Percentiles rank a stretch among this genome's conserved stretches.
Evolutionary conservation across 2,888 invertebrate species (phyloP).

Genomic region (Hypomecis punctinalis): DNA sequence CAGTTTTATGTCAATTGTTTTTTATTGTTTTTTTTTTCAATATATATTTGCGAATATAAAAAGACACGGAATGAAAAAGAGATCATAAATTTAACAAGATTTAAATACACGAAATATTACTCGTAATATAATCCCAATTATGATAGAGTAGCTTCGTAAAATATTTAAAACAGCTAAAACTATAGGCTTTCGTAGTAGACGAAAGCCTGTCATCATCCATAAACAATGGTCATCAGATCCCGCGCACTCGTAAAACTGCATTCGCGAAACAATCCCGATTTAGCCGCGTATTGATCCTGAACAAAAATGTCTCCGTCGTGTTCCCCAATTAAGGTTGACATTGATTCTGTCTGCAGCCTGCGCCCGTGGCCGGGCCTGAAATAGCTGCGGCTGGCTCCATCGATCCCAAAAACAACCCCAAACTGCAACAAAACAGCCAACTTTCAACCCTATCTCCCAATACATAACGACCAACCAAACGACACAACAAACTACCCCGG

Average conservation of each 20-base stretch:
- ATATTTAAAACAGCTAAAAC: no score
- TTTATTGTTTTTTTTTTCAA: no score
- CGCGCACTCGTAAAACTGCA: constrained; percentile 10
- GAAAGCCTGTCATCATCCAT: no score
- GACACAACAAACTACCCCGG: constrained; percentile 18
- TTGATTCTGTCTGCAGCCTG: constrained; percentile 72
- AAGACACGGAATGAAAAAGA: no score
- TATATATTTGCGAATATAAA: no score
- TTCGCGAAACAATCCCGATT: constrained; percentile 32
- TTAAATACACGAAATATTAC: no score
- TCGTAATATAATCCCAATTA: no score
- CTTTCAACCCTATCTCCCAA: constrained; percentile 27
- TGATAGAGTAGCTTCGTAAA: no score
- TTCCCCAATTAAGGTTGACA: constrained; percentile 74
- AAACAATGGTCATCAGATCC: neutral
- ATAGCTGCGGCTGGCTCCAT: constrained; percentile 61
- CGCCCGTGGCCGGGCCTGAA: constrained; percentile 58
- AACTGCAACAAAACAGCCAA: constrained; percentile 22
- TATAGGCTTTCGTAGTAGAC: no score
- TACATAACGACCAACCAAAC: constrained; percentile 18
- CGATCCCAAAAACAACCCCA: constrained; percentile 45
- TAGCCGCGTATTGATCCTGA: constrained; percentile 57
- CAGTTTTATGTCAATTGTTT: no score
- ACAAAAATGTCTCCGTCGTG: constrained; percentile 68
- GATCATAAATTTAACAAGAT: no score